Percentiles rank a stretch among this genome's conserved stretches.
Evolutionary conservation across 2,113 vertebrate genomes (phyloP).

Genomic region (Myotis yumanensis): DNA sequence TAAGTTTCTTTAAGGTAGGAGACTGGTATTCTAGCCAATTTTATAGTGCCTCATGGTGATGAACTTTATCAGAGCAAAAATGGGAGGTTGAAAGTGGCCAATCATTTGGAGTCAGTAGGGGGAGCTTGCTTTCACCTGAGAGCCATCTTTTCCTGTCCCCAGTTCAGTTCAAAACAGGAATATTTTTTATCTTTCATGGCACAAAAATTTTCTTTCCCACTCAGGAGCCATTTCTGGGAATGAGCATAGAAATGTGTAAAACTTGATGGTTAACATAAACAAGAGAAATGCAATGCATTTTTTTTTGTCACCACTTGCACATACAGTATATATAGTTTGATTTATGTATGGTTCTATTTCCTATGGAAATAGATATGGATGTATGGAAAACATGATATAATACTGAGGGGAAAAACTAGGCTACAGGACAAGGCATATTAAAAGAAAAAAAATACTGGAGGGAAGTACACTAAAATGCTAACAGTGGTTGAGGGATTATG

Average conservation of each 20-base stretch:
- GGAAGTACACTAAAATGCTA: neutral
- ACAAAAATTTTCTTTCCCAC: neutral
- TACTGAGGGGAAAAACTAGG: neutral
- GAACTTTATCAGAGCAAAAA: slow-evolving; percentile 20
- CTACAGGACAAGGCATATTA: neutral
- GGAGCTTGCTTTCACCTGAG: neutral
- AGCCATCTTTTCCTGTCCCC: neutral
- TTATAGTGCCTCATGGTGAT: neutral
- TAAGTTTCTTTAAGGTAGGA: slow-evolving; percentile 40
- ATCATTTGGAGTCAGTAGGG: neutral
- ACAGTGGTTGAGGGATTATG: neutral
- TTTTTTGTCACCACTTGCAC: neutral
- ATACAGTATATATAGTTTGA: neutral
- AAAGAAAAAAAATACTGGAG: neutral
- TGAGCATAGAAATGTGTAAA: slow-evolving; percentile 24
- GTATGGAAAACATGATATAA: slow-evolving; percentile 18
- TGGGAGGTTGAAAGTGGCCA: neutral
- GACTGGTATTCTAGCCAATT: neutral
- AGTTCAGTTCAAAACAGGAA: neutral
- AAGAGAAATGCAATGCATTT: neutral
- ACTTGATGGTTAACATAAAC: neutral
- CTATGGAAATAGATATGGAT: neutral
- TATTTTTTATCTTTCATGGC: slow-evolving; percentile 32
- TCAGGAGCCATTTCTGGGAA: neutral
- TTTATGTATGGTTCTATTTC: neutral